These are phyloP conservation scores for Ochropleura leucogaster DNA, from an alignment of 2,888 invertebrate genomes.

Conservation along the genomic window DNA sequence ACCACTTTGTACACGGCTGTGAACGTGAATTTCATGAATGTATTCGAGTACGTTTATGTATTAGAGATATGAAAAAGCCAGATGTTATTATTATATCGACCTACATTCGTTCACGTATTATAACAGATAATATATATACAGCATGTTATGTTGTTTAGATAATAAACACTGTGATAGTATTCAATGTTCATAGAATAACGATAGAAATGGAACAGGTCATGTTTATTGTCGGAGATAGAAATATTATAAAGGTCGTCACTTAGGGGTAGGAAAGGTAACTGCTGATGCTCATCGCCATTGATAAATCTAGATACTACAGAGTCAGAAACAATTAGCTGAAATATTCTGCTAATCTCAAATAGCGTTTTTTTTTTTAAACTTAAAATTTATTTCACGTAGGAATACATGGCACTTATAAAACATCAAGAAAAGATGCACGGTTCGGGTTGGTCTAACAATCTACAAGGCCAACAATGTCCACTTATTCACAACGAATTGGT, in stretches of 20 bases:
- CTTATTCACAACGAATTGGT: too few species aligned
- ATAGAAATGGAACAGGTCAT: conserved; percentile 11
- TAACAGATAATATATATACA: conserved; percentile 40
- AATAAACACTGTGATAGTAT: conserved; percentile 31
- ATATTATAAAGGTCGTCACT: neutral
- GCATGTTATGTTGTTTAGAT: conserved; percentile 25
- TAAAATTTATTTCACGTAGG: neutral
- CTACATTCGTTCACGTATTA: conserved; percentile 43
- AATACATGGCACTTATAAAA: too few species aligned
- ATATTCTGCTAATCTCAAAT: too few species aligned
- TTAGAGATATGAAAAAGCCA: conserved; percentile 26
- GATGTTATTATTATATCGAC: conserved; percentile 37
- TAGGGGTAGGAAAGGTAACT: neutral
- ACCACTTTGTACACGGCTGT: neutral
- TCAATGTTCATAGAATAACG: neutral
- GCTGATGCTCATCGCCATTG: neutral
- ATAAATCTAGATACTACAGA: neutral
- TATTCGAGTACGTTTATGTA: conserved; percentile 3
- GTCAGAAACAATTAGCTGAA: neutral
- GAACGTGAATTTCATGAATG: neutral
- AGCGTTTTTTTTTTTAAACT: too few species aligned
- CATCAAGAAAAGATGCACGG: too few species aligned
- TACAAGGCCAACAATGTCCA: too few species aligned
- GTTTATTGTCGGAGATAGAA: neutral
- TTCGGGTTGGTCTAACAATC: too few species aligned